Base-by-base conservation (phyloP, 2,113 vertebrate species). In the Pelecanoides urinatrix region DNA sequence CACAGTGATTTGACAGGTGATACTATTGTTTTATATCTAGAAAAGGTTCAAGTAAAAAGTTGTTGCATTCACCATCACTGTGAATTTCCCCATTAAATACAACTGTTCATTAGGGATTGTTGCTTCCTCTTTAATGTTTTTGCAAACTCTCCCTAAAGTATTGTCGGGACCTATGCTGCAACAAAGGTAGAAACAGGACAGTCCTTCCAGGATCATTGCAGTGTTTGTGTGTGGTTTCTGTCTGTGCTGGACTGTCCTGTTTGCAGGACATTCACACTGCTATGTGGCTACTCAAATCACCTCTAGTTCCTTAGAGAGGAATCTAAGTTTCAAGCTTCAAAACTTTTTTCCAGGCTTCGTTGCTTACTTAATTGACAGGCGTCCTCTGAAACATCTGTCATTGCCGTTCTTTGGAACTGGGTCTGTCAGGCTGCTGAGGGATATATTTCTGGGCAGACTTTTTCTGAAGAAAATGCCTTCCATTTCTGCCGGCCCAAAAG, bases 181-280 rank as follows among this genome's bases (percentile, higher is more conserved):
- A 49, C 25, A 86, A 40, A 80, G 30, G 8, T 9, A 68, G 53
- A 55, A 34, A 17, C 32, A 70, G 29, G 63, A 16, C 22, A 59
- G 45, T 38, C 32, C 36, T 84, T 55, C 27, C 52, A 52, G n/a
- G 30, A 12, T 45, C 30, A 19, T 1, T 44, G 22, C 16, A 8
- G 40, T 47, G 7, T 30, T 44, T 56, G 34, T 22, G 17, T 27
- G 61, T 55, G 40, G n/a, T 75, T 84, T 93, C 70, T 72, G 7
- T 29, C 59, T 62, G 50, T 50, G 27, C 32, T 71, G 38, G 40
- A 22, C 19, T 50, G 22, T 16, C 20, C 23, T 56, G 7, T 75
- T 73, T n/a, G 40, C n/a, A 87, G 34, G 79, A 30, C 17, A 17
- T 77, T 56, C 52, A 20, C 20, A 9, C 10, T 0, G 0, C 32